These are phyloP conservation scores for Melieria omissa DNA, from an alignment of 2,888 invertebrate genomes.

Conservation along the genomic window DNA sequence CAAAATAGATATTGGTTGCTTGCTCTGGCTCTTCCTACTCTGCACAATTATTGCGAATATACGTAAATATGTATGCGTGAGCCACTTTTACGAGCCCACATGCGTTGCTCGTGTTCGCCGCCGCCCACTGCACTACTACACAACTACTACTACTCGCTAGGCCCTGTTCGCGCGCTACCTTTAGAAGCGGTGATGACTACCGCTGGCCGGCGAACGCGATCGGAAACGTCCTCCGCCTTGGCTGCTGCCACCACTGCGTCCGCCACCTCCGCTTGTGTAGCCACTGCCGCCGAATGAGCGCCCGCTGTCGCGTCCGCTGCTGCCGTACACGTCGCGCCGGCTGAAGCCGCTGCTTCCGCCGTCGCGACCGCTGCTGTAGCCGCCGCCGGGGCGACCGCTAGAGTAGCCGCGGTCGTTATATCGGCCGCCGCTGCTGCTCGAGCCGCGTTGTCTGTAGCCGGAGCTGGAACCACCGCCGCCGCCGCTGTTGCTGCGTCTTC, in stretches of 20 bases:
- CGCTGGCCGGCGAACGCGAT: constrained; percentile 63
- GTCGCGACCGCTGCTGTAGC: constrained; percentile 57
- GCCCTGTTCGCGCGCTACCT: constrained; percentile 11
- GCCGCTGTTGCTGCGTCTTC: constrained; percentile 66
- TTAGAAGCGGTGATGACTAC: constrained; percentile 46
- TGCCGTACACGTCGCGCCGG: constrained; percentile 58
- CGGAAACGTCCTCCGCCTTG: constrained; percentile 64
- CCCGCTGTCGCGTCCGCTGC: constrained; percentile 60
- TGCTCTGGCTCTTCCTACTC: background rate
- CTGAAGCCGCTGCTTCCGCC: constrained; percentile 63
- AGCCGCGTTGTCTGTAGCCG: constrained; percentile 68
- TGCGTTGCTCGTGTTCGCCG: background rate
- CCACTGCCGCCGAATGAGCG: constrained; percentile 63
- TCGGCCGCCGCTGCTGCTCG: constrained; percentile 61
- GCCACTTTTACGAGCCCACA: background rate
- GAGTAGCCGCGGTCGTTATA: constrained; percentile 47
- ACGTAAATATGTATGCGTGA: background rate
- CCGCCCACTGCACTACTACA: background rate
- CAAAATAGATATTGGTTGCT: constrained; percentile 9
- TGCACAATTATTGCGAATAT: background rate
- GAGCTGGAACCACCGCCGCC: constrained; percentile 65
- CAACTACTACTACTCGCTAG: background rate
- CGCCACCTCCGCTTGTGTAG: constrained; percentile 68
- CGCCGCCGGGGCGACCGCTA: constrained; percentile 42
- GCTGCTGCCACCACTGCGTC: constrained; percentile 65